Percentiles rank a stretch among this genome's conserved stretches.
Evolutionary conservation across 1,140 invertebrate species (phyloP).

Genomic region (Sipha flava): DNA sequence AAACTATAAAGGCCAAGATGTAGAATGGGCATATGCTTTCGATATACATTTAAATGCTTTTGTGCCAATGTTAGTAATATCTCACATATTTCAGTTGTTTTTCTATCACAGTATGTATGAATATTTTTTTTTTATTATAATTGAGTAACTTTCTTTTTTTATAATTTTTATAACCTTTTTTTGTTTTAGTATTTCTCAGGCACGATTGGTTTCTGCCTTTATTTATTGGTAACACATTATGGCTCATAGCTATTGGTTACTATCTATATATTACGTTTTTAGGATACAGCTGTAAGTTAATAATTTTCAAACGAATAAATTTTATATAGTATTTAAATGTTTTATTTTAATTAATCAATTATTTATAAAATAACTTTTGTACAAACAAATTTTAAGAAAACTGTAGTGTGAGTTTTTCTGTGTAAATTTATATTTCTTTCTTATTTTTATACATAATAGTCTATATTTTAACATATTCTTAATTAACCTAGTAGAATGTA

Average conservation of each 20-base stretch:
- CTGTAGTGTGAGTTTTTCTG: too few species aligned
- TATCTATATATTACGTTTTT: constrained; percentile 97
- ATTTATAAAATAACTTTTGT: too few species aligned
- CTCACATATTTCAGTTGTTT: constrained; percentile 87
- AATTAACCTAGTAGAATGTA: too few species aligned
- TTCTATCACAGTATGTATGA: constrained; percentile 70
- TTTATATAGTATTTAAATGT: too few species aligned
- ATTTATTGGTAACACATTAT: constrained; percentile 87
- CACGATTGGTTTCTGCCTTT: constrained; percentile 65
- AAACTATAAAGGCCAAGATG: constrained; percentile 57
- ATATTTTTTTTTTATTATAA: not conserved
- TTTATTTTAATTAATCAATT: too few species aligned
- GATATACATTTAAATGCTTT: constrained; percentile 98
- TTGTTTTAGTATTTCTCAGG: constrained; percentile 62
- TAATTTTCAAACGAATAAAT: not conserved
- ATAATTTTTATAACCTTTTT: not conserved
- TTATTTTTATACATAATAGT: too few species aligned
- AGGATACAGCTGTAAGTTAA: constrained; percentile 82
- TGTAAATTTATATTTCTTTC: too few species aligned
- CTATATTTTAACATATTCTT: too few species aligned
- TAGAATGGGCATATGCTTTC: constrained; percentile 98
- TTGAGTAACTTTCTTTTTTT: not conserved
- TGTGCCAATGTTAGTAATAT: constrained; percentile 86
- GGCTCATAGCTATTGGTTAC: constrained; percentile 83
- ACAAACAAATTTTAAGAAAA: too few species aligned